Conservation (phyloP, 2,888 invertebrate species). For the Zeuzera pyrina region DNA sequence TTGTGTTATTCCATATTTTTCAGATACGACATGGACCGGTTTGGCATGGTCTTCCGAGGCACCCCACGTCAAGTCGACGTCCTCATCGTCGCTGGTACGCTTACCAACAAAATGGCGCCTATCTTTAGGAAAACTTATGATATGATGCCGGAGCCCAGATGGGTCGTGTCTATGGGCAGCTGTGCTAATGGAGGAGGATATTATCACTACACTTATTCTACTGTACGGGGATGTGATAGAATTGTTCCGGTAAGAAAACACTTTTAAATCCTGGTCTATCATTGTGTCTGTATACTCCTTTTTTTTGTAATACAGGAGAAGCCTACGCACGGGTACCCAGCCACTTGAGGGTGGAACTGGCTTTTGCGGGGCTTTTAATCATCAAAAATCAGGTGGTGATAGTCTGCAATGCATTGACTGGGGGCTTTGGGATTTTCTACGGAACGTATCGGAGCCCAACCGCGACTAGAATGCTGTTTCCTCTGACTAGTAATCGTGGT, state of each 20-base stretch:
- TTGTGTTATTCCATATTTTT: conserved; percentile 4
- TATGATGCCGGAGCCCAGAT: conserved; percentile 96
- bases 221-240: conserved; percentile 76
- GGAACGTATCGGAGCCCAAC: too few relatives aligned
- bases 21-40: conserved; percentile 97
- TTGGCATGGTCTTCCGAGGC: conserved; percentile 97
- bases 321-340: too few relatives aligned
- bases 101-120: conserved; percentile 99
- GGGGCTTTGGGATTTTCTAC: too few relatives aligned
- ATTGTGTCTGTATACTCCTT: conserved; percentile 77
- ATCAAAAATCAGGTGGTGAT: background rate
- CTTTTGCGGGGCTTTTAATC: too few relatives aligned
- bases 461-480: too few relatives aligned
- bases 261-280: too few relatives aligned
- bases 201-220: conserved; percentile 99
- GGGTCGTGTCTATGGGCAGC: conserved; percentile 99
- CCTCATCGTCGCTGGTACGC: conserved; percentile 97
- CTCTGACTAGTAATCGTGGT: too few relatives aligned
- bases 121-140: conserved; percentile 96
- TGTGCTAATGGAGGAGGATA: conserved; percentile 99
- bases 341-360: conserved; percentile 1
- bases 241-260: conserved; percentile 44
- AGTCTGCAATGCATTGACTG: too few relatives aligned
- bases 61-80: conserved; percentile 97
- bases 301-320: background rate